Evolutionary conservation across 2,797 vertebrate species (phyloP), one percentile per base, ranked within the genome.

Genomic region (Sebastes cheni): DNA sequence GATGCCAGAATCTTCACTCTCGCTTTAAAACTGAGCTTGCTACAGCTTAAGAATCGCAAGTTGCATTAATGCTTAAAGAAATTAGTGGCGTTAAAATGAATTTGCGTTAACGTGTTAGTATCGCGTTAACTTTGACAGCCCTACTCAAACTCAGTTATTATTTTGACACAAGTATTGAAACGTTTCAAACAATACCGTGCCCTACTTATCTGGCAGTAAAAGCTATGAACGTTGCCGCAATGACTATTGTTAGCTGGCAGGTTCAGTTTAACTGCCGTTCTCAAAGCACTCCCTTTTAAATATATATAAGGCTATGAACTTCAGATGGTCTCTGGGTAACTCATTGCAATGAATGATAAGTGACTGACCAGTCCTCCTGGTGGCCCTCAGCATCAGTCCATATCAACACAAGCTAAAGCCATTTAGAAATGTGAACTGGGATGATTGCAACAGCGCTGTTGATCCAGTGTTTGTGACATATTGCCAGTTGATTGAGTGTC

Each of bases 401-500:
- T 67, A 78, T 76, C 65, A 68, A 66, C 76, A 77, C 7, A 58
- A 54, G 18, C 27, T 52, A 20, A 22, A 14, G 34, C 29, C 1
- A 9, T 52, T 42, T 56, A 8, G 77, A 66, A 76, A 74, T 69
- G 29, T 72, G 77, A 82, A 8, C 32, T 46, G 58, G 67, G n/a
- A 61, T 69, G 58, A 66, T 86, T 80, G 72, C 84, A 67, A 72
- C 78, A 72, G 25, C 23, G 65, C 70, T 54, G 55, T 65, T 72
- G 32, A 36, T 77, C 20, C 36, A 66, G 46, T 34, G 27, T 79
- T 69, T 36, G 34, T 75, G 13, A 29, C 52, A 73, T 67, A 52
- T 74, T 75, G 55, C 78, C 62, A 59, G 67, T 46, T 72, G 68
- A 75, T 75, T 2, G 3, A 39, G 34, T 62, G n/a, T 74, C 75